A percentile compares a stretch with the other conserved stretches of the same genome.
These are phyloP conservation scores for Sciurus vulgaris DNA, from an alignment of 2,797 vertebrate genomes.

Conservation along the genomic window DNA sequence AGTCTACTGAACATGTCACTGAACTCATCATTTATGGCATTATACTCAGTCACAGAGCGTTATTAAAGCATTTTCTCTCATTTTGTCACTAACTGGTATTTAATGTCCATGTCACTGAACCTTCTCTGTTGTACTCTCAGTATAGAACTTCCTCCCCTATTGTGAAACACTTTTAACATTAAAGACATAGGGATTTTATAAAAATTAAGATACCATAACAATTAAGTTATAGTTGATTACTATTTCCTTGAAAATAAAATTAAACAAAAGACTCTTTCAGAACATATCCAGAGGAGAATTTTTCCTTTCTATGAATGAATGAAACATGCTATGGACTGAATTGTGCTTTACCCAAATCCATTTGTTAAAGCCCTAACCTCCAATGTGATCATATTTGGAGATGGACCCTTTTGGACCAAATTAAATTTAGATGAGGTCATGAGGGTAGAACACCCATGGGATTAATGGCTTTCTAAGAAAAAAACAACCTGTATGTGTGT, in stretches of 20 bases:
- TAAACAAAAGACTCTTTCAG: background rate
- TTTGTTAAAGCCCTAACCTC: background rate
- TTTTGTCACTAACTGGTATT: conserved; percentile 68
- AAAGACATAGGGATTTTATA: background rate
- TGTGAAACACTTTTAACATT: background rate
- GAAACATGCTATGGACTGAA: background rate
- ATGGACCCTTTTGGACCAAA: background rate
- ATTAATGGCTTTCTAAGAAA: background rate
- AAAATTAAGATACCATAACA: background rate
- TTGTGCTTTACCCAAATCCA: background rate
- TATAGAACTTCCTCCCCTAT: background rate
- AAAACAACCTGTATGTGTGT: background rate
- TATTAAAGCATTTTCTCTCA: conserved; percentile 82
- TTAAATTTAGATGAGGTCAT: background rate
- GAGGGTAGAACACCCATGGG: background rate
- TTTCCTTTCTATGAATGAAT: background rate
- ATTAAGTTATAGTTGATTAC: conserved; percentile 29
- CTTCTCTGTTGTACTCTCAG: conserved; percentile 72
- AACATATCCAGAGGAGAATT: background rate
- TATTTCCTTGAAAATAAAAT: conserved; percentile 1
- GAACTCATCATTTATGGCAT: conserved; percentile 75
- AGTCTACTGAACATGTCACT: conserved; percentile 35
- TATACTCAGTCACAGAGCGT: conserved; percentile 75
- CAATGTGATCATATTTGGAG: background rate
- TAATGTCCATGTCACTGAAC: conserved; percentile 75